Percentiles rank a stretch among this genome's conserved stretches.
These are phyloP conservation scores for Uromys caudimaculatus DNA, from an alignment of 2,797 vertebrate genomes.

Conservation along the genomic window DNA sequence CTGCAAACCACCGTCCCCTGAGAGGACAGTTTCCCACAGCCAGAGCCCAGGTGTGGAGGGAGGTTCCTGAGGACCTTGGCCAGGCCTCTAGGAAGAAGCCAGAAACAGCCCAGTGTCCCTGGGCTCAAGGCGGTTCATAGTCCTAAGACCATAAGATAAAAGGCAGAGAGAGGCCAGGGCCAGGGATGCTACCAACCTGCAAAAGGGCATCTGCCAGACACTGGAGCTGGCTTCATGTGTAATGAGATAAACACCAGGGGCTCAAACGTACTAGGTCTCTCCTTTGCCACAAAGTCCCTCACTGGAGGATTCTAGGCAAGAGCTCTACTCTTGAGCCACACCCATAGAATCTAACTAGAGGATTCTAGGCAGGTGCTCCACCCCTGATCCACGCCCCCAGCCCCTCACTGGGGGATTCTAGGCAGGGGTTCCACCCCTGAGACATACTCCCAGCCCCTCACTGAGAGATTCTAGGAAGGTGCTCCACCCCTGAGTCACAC, in stretches of 20 bases:
- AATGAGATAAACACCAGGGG: not conserved
- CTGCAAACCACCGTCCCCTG: constrained; percentile 53
- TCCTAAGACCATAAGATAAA: not conserved
- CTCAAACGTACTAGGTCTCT: not conserved
- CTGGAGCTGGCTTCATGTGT: not conserved
- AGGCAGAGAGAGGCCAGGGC: not conserved
- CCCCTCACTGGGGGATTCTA: not conserved
- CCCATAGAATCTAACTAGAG: not conserved
- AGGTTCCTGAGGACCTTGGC: constrained; percentile 19
- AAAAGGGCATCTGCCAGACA: not conserved
- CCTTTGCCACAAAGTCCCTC: not conserved
- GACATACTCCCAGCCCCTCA: not conserved
- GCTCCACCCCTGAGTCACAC: not conserved
- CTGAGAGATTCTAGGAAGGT: no score
- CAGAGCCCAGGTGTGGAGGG: constrained; percentile 77
- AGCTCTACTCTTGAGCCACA: not conserved
- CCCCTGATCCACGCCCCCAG: not conserved
- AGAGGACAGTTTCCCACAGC: constrained; percentile 78
- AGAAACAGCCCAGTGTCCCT: not conserved
- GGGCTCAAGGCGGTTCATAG: not conserved
- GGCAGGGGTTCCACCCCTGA: not conserved
- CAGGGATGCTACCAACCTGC: not conserved
- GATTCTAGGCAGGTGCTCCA: not conserved
- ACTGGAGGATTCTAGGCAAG: not conserved
- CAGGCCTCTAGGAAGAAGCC: constrained; percentile 49